Evolutionary conservation across 2,113 vertebrate species (phyloP).

Genomic region (Alces alces): DNA sequence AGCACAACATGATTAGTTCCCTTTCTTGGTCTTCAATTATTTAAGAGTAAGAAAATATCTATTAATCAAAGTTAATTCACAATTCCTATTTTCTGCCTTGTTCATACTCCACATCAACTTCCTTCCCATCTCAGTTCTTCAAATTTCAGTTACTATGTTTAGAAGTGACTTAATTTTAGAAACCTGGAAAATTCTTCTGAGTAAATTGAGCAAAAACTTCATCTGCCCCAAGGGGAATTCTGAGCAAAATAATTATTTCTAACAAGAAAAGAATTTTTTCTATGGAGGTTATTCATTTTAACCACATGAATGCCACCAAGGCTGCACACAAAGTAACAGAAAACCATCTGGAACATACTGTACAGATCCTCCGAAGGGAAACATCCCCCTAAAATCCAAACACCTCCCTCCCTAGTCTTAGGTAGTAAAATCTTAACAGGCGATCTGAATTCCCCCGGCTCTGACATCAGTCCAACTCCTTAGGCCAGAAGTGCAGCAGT

Average conservation of each 20-base stretch:
- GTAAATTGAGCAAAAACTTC: constrained; percentile 74
- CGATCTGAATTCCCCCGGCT: constrained; percentile 10
- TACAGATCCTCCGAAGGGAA: constrained; percentile 31
- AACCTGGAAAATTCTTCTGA: constrained; percentile 74
- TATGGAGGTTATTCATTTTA: constrained; percentile 36
- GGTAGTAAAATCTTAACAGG: constrained; percentile 5
- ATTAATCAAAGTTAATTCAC: not conserved
- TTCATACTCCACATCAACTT: constrained; percentile 6
- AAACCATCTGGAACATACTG: constrained; percentile 37
- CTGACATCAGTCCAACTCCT: constrained; percentile 17
- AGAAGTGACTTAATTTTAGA: constrained; percentile 74
- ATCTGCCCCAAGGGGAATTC: constrained; percentile 72
- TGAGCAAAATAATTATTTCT: constrained; percentile 72
- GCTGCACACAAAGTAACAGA: not conserved
- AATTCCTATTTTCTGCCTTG: not conserved
- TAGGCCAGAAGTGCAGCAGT: constrained; percentile 8
- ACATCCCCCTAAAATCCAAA: not conserved
- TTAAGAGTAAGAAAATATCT: constrained; percentile 17
- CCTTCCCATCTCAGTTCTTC: constrained; percentile 34
- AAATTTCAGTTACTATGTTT: constrained; percentile 68
- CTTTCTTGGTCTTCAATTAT: not conserved
- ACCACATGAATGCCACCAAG: constrained; percentile 43
- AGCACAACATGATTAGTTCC: not conserved
- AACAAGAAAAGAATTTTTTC: constrained; percentile 66
- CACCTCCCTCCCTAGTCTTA: not conserved